phyloP scores from a whole-genome alignment of 2,888 invertebrate species.

The Melanophora roralis region DNA sequence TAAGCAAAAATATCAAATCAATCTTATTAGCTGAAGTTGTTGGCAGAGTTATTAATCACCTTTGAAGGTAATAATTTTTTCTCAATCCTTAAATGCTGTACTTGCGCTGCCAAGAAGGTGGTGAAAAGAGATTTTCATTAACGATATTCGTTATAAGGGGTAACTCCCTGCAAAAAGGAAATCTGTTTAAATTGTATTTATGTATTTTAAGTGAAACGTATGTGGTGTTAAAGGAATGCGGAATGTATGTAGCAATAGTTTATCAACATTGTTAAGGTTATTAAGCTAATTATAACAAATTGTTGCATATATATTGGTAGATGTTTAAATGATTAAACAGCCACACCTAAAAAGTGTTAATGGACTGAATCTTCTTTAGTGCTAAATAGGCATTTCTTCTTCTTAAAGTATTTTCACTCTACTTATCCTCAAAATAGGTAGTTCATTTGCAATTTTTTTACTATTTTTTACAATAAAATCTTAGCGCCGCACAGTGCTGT shows the following conservation, averaged over 20 bases:
- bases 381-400: no score
- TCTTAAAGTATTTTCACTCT: no score
- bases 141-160: not conserved
- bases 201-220: conserved; percentile 2
- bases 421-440: no score
- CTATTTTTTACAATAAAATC: no score
- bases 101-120: conserved; percentile 44
- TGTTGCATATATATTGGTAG: conserved; percentile 1
- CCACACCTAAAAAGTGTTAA: not conserved
- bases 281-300: conserved; percentile 45
- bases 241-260: no score
- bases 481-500: no score
- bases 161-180: not conserved
- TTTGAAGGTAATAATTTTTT: conserved; percentile 51
- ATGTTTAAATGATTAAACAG: not conserved
- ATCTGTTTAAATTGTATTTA: conserved; percentile 15
- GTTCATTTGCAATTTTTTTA: no score
- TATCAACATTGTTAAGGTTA: conserved; percentile 14
- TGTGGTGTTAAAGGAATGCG: no score
- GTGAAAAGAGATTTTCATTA: conserved; percentile 50
- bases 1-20: conserved; percentile 63
- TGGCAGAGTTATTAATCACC: conserved; percentile 66
- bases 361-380: no score
- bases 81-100: conserved; percentile 16
- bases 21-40: conserved; percentile 66